These are phyloP conservation scores for Carterocephalus palaemon DNA, from an alignment of 2,888 invertebrate species.

Conservation along the genomic window DNA sequence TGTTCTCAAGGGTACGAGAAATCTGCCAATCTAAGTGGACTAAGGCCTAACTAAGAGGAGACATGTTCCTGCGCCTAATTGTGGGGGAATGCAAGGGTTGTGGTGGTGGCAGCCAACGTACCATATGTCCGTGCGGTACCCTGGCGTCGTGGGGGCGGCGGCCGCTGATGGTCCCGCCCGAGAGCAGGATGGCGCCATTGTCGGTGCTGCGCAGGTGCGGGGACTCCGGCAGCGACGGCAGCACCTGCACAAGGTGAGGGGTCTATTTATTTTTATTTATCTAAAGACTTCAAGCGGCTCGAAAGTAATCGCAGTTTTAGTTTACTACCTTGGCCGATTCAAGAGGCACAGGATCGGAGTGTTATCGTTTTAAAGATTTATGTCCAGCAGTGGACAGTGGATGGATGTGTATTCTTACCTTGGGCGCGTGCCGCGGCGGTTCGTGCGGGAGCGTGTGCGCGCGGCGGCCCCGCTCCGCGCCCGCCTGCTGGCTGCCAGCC, in stretches of 20 bases:
- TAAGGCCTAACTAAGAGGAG: too few relatives aligned
- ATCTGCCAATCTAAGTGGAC: background rate
- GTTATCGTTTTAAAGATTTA: too few relatives aligned
- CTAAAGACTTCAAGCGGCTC: too few relatives aligned
- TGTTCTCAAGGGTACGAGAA: too few relatives aligned
- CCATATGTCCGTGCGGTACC: constrained; percentile 60
- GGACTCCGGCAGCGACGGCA: constrained; percentile 83
- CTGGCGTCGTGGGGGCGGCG: constrained; percentile 70
- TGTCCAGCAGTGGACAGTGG: background rate
- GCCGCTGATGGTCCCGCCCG: constrained; percentile 90
- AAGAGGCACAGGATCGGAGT: too few relatives aligned
- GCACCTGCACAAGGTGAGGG: constrained; percentile 74
- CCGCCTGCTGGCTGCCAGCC: constrained; percentile 67
- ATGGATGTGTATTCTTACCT: constrained; percentile 43
- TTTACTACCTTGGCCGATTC: too few relatives aligned
- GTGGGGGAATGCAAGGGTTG: too few relatives aligned
- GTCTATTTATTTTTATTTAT: too few relatives aligned
- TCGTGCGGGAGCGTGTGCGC: constrained; percentile 68
- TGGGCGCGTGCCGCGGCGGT: constrained; percentile 63
- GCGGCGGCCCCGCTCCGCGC: constrained; percentile 52
- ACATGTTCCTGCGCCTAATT: too few relatives aligned
- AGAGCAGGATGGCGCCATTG: constrained; percentile 89
- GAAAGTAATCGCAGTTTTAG: too few relatives aligned
- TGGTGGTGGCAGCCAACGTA: too few relatives aligned
- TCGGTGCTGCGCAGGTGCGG: constrained; percentile 86